Conservation (phyloP, 37 sponge, comb jelly and placozoan species). For the Bolinopsis microptera region DNA sequence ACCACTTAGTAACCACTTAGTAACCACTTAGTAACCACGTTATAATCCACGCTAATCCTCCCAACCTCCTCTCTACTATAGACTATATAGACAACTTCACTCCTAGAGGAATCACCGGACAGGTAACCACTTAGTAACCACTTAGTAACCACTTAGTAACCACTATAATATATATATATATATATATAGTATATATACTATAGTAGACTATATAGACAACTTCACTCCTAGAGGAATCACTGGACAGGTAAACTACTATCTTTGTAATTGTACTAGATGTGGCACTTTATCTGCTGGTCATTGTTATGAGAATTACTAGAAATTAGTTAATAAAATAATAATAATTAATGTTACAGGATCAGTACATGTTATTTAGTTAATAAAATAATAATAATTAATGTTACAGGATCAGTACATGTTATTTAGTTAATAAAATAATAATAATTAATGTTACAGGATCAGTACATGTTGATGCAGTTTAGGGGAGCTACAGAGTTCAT, state of each 20-base stretch:
- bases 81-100: constrained; percentile 71
- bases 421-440: too few species aligned
- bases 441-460: constrained; percentile 64
- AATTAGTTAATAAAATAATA: too few species aligned
- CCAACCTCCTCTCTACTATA: too few species aligned
- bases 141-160: too few species aligned
- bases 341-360: too few species aligned
- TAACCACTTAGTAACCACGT: background rate
- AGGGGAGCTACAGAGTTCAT: constrained; percentile 81
- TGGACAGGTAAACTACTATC: constrained; percentile 73
- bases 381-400: too few species aligned
- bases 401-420: too few species aligned
- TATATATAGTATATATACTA: too few species aligned
- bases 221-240: constrained; percentile 65
- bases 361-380: too few species aligned
- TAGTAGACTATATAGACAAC: constrained; percentile 76
- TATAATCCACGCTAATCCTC: background rate
- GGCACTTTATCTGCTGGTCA: background rate
- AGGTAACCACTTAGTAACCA: too few species aligned
- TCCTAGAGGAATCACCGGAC: constrained; percentile 68
- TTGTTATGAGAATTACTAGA: too few species aligned
- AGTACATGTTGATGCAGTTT: constrained; percentile 93
- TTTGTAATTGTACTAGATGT: background rate
- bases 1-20: too few species aligned
- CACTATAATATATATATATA: background rate